Evolutionary conservation across 2,113 vertebrate genomes (phyloP).

Genomic region (Ia io): DNA sequence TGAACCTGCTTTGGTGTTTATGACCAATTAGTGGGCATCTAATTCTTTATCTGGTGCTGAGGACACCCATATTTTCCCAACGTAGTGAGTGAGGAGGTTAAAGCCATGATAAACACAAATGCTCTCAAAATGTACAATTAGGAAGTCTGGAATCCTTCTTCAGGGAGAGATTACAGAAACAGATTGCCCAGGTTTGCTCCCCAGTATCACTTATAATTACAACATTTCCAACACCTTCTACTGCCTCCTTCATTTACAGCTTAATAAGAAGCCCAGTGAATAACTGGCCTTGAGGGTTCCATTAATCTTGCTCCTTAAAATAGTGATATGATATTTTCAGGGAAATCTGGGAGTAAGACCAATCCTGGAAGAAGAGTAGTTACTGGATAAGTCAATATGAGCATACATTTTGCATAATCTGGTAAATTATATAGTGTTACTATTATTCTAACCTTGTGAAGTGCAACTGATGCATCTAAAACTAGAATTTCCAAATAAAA

Average conservation of each 20-base stretch:
- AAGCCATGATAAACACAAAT: constrained; percentile 49
- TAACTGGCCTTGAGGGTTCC: background rate
- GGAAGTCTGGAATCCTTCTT: background rate
- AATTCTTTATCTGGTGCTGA: background rate
- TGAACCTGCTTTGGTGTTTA: constrained; percentile 40
- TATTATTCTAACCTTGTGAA: background rate
- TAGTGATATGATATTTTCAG: constrained; percentile 37
- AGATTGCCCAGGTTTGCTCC: background rate
- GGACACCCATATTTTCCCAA: constrained; percentile 18
- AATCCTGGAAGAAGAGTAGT: background rate
- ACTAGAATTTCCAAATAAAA: background rate
- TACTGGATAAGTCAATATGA: background rate
- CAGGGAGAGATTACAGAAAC: background rate
- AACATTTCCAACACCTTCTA: background rate
- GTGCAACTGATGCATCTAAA: background rate
- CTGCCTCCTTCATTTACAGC: background rate
- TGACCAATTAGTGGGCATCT: background rate
- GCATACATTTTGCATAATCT: background rate
- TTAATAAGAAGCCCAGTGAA: background rate
- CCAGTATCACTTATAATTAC: background rate
- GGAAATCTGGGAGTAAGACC: background rate
- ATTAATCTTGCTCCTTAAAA: background rate
- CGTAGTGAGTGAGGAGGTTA: background rate
- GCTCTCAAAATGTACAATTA: constrained; percentile 1
- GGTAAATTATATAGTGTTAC: background rate